Base-by-base conservation (phyloP, 2,113 vertebrate genomes). In the Maccullochella peelii region DNA sequence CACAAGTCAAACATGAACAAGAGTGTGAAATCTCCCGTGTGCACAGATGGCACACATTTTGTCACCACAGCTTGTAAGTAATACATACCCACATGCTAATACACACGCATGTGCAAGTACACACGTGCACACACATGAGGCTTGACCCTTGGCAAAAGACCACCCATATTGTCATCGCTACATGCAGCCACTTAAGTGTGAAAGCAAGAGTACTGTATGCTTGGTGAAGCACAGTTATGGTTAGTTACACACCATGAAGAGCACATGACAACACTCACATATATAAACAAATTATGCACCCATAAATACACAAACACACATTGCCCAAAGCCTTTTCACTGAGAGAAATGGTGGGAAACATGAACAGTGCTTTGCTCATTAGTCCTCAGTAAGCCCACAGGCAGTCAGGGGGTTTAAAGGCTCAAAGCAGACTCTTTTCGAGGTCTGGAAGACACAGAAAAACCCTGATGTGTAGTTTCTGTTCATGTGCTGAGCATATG, bases 31-130 rank as follows among this genome's bases (percentile, higher is more conserved):
- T 88, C 93, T 90, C 91, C 91, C n/a, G 91, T 90, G 93, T 89
- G 86, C 89, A 91, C 93, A 94, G 94, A 94, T 94, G 93, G 94
- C 89, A 79, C 77, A 44, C 70, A 86, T 91, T 94, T 92, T 92
- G 91, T 89, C 89, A 76, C 89, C 86, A 79, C 89, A 90, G 91
- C 89, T 92, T 86, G 92, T 89, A 88, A 80, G 89, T 52, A 83
- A 87, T 77, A 75, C 79, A 77, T 57, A 89, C 44, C 52, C 73
- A 75, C 86, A 82, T 88, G 69, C 68, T 75, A 25, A 57, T 18
- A 40, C 66, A 62, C 65, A 27, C 5, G 25, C 72, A 72, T 49
- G 61, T 58, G 30, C 33, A 82, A 38, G 49, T 12, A 6, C 63
- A 47, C 71, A 36, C 12, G n/a, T 20, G 30, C 50, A 36, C 25